These are phyloP conservation scores for Leuctra nigra DNA, from an alignment of 2,888 invertebrate species.

Conservation along the genomic window DNA sequence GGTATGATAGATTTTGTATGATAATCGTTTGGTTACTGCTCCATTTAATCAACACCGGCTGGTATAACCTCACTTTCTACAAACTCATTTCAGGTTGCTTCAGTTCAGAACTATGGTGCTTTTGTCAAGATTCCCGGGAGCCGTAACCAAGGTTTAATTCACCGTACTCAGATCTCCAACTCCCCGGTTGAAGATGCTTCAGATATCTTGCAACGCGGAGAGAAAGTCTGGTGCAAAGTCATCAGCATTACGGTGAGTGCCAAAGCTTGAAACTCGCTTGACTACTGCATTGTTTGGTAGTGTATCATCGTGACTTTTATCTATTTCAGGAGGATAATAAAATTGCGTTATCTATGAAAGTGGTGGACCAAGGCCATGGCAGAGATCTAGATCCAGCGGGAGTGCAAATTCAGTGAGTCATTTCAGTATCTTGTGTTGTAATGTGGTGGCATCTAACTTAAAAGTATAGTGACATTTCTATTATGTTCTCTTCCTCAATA, in stretches of 20 bases:
- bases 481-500: too few species aligned
- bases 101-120: slow-evolving; percentile 42
- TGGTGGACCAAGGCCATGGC: slow-evolving; percentile 41
- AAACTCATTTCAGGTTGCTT: slow-evolving; percentile 32
- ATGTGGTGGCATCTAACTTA: too few species aligned
- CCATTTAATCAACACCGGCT: background rate
- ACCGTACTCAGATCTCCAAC: slow-evolving; percentile 37
- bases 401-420: slow-evolving; percentile 37
- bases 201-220: slow-evolving; percentile 40
- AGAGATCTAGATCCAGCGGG: slow-evolving; percentile 41
- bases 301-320: background rate
- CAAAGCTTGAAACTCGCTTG: background rate
- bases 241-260: slow-evolving; percentile 34
- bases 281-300: background rate
- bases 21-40: background rate
- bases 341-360: slow-evolving; percentile 42
- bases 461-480: too few species aligned
- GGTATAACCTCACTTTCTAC: too few species aligned
- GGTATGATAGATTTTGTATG: too few species aligned
- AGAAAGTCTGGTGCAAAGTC: slow-evolving; percentile 42
- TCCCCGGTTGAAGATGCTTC: slow-evolving; percentile 38
- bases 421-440: too few species aligned
- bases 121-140: slow-evolving; percentile 41
- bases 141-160: slow-evolving; percentile 40
- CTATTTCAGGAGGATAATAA: slow-evolving; percentile 40